These are phyloP conservation scores for Beris morrisii DNA, from an alignment of 2,888 invertebrate genomes.

Conservation along the genomic window DNA sequence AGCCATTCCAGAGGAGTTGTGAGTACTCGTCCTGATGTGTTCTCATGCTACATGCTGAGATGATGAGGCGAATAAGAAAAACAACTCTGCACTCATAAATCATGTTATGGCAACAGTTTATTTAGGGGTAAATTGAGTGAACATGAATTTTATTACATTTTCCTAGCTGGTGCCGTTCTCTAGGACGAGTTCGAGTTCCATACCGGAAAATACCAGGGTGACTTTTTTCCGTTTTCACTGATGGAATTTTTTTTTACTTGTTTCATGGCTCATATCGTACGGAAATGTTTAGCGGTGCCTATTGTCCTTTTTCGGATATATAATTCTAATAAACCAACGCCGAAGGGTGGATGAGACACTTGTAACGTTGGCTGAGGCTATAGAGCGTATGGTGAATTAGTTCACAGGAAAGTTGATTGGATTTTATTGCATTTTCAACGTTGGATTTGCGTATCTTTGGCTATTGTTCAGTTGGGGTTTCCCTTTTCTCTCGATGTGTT, in stretches of 20 bases:
- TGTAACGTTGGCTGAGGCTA: neutral
- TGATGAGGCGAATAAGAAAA: slow-evolving; percentile 28
- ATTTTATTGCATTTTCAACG: slow-evolving; percentile 19
- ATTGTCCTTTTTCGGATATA: slow-evolving; percentile 6
- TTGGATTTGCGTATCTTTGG: slow-evolving; percentile 1
- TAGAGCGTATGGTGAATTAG: neutral
- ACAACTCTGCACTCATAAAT: slow-evolving; percentile 35
- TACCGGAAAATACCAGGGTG: slow-evolving; percentile 11
- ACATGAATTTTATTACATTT: slow-evolving; percentile 40
- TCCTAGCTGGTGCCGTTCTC: slow-evolving; percentile 19
- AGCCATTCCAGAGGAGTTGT: no score
- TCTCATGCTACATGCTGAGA: slow-evolving; percentile 7
- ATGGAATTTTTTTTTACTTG: slow-evolving; percentile 28
- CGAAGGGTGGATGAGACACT: neutral
- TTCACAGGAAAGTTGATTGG: slow-evolving; percentile 9
- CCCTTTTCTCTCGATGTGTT: neutral
- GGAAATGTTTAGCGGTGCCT: neutral
- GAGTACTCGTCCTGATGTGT: no score
- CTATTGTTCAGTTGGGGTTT: neutral
- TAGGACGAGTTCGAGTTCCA: slow-evolving; percentile 21
- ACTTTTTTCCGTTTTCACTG: slow-evolving; percentile 27
- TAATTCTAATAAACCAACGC: neutral
- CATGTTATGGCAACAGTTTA: slow-evolving; percentile 41
- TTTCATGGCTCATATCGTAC: slow-evolving; percentile 28
- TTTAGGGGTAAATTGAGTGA: slow-evolving; percentile 40